These are phyloP conservation scores for Berghia stephanieae DNA, from an alignment of 1,140 invertebrate genomes.

Conservation along the genomic window DNA sequence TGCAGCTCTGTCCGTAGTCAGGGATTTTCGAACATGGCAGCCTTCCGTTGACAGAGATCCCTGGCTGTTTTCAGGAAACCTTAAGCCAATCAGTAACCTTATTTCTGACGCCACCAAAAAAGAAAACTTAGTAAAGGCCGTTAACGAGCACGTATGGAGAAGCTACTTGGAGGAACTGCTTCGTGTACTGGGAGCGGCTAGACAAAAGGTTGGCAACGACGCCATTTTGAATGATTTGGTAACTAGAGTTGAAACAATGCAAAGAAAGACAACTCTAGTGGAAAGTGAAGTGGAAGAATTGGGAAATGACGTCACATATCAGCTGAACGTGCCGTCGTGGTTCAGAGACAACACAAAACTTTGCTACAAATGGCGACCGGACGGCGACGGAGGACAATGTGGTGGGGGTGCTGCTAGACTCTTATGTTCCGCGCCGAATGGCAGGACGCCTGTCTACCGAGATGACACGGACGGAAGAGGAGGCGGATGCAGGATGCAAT, in stretches of 20 bases:
- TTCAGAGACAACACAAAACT: conserved; percentile 30
- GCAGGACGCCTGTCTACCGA: conserved; percentile 34
- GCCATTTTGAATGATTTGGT: background rate
- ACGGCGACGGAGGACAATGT: conserved; percentile 36
- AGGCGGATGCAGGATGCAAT: conserved; percentile 39
- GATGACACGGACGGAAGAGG: conserved; percentile 35
- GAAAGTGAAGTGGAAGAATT: conserved; percentile 22
- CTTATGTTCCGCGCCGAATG: conserved; percentile 28
- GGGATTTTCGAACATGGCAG: conserved; percentile 19
- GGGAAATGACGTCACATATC: conserved; percentile 12
- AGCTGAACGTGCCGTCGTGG: conserved; percentile 32
- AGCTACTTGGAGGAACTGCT: conserved; percentile 12
- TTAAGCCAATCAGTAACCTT: conserved; percentile 21
- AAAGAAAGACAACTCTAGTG: background rate
- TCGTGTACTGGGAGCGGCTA: background rate
- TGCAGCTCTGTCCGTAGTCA: no score
- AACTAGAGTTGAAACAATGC: background rate
- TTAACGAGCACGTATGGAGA: background rate
- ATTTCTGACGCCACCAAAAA: conserved; percentile 9
- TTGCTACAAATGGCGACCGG: conserved; percentile 37
- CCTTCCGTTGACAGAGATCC: conserved; percentile 23
- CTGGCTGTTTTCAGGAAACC: conserved; percentile 27
- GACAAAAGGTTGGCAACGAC: background rate
- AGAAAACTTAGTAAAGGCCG: background rate
- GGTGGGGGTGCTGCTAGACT: conserved; percentile 33